A percentile compares a stretch with the other conserved stretches of the same genome.
These are phyloP conservation scores for Holothuria leucospilota DNA, from an alignment of 53 echinoderm and acorn worm species.

Conservation along the genomic window DNA sequence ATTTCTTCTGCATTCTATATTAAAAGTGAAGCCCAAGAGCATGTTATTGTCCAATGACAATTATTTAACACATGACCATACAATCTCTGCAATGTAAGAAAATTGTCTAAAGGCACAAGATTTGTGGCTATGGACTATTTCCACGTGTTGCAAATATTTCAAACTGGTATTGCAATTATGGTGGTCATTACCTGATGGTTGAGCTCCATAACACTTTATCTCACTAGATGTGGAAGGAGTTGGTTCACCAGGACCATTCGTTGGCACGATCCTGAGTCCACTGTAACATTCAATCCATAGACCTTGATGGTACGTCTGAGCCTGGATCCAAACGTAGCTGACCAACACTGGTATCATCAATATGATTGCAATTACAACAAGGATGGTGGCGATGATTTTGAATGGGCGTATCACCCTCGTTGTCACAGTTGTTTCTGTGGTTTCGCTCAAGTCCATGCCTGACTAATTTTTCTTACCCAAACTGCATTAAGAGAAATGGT, in stretches of 20 bases:
- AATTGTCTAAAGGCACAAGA: too few species aligned
- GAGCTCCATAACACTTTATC: constrained; percentile 61
- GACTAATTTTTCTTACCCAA: background rate
- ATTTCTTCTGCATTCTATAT: too few species aligned
- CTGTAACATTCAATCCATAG: constrained; percentile 91
- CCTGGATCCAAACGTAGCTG: constrained; percentile 79
- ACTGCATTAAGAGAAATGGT: too few species aligned
- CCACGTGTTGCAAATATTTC: too few species aligned
- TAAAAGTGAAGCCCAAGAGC: too few species aligned
- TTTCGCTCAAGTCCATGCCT: constrained; percentile 54
- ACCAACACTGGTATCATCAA: constrained; percentile 72
- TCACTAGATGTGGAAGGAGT: constrained; percentile 1
- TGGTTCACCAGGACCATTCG: background rate
- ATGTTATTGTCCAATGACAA: too few species aligned
- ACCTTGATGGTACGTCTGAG: constrained; percentile 75
- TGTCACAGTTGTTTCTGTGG: constrained; percentile 80
- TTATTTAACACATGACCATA: too few species aligned
- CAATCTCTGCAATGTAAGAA: too few species aligned
- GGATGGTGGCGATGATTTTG: constrained; percentile 89
- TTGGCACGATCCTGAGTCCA: constrained; percentile 58
- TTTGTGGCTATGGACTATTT: too few species aligned
- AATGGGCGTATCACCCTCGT: constrained; percentile 93
- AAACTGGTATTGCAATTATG: too few species aligned
- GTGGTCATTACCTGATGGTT: constrained; percentile 51
- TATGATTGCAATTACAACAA: constrained; percentile 64